Evolutionary conservation across 2,888 invertebrate species (phyloP).

Genomic region (Oxycera nigricornis): DNA sequence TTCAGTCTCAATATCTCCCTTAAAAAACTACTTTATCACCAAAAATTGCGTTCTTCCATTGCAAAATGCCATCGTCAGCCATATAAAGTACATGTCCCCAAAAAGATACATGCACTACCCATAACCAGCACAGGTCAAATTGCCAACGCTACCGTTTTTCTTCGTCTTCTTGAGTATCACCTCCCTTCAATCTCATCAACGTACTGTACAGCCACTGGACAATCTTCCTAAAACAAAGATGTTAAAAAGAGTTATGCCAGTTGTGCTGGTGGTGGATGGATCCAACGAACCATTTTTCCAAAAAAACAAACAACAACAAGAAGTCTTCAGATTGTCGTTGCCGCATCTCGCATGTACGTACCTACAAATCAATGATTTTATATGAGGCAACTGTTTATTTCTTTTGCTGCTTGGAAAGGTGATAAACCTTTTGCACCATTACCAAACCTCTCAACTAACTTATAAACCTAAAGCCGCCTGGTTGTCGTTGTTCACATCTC

Average conservation of each 20-base stretch:
- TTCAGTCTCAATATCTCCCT: too few species aligned
- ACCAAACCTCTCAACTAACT: not conserved
- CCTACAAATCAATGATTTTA: not conserved
- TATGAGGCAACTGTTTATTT: not conserved
- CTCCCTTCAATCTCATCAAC: not conserved
- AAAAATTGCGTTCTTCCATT: too few species aligned
- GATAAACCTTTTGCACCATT: not conserved
- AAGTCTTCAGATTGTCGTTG: too few species aligned
- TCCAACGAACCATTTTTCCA: not conserved
- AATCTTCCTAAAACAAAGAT: not conserved
- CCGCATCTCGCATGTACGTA: not conserved
- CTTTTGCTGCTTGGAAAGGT: not conserved
- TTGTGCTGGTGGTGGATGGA: not conserved
- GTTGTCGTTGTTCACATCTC: not conserved
- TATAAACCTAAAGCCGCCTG: not conserved
- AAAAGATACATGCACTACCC: too few species aligned
- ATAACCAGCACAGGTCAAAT: too few species aligned
- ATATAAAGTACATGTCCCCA: too few species aligned
- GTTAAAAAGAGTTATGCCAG: slow-evolving; percentile 8
- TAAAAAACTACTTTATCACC: too few species aligned
- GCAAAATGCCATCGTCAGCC: too few species aligned
- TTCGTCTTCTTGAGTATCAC: too few species aligned
- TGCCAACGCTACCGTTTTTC: too few species aligned
- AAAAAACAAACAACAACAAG: too few species aligned
- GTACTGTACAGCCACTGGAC: not conserved